These are phyloP conservation scores for Hyperoodon ampullatus DNA, from an alignment of 2,113 vertebrate species.

Conservation along the genomic window DNA sequence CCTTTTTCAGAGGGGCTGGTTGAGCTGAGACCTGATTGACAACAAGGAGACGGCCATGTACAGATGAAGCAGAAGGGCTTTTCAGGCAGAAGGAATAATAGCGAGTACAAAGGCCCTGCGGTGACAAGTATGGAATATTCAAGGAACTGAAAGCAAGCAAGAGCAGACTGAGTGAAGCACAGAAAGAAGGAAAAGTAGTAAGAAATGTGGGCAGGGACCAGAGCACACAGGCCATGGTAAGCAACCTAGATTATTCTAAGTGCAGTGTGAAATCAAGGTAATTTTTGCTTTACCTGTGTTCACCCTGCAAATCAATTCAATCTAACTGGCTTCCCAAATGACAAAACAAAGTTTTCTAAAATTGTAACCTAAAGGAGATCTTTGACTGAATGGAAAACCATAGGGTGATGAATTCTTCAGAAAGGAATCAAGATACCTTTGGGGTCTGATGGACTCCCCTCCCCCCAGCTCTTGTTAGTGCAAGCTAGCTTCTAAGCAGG, in stretches of 20 bases:
- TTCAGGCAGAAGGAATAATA: background rate
- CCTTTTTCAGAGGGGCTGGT: background rate
- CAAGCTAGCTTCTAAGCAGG: background rate
- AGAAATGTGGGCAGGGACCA: background rate
- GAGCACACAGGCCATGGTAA: background rate
- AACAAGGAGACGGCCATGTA: background rate
- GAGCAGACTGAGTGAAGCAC: background rate
- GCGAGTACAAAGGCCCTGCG: background rate
- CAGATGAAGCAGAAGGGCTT: background rate
- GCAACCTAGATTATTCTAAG: background rate
- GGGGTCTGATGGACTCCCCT: background rate
- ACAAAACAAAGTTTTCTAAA: background rate
- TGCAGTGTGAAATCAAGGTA: background rate
- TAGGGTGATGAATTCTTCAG: background rate
- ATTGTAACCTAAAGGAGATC: background rate
- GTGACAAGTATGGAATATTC: background rate
- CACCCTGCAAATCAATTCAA: background rate
- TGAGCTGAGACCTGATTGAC: background rate
- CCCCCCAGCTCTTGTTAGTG: too few species aligned
- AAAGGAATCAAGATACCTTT: background rate
- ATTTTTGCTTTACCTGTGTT: background rate
- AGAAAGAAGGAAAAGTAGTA: background rate
- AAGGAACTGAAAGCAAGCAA: background rate
- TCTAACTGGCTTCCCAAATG: background rate
- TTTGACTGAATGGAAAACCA: background rate